phyloP scores from a whole-genome alignment of 2,888 invertebrate genomes.

The Parnassius glacialis region DNA sequence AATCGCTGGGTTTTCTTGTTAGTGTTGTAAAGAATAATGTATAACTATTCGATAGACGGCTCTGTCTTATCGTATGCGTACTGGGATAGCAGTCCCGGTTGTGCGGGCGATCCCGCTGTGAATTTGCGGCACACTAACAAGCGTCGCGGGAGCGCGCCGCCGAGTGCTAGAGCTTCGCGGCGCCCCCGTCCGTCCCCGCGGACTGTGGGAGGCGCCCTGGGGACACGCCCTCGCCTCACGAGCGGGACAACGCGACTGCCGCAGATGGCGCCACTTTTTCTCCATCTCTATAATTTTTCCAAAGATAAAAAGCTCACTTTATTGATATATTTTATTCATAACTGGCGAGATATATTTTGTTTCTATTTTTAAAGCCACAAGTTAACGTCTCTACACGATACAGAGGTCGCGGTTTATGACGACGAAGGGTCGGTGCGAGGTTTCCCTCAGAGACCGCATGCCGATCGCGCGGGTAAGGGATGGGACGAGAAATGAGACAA shows the following conservation, averaged over 20 bases:
- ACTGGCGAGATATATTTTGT: slow-evolving; percentile 26
- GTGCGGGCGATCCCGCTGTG: slow-evolving; percentile 80
- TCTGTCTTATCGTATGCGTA: slow-evolving; percentile 75
- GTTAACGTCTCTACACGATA: slow-evolving; percentile 37
- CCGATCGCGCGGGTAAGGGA: slow-evolving; percentile 62
- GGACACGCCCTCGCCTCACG: slow-evolving; percentile 81
- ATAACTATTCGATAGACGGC: slow-evolving; percentile 61
- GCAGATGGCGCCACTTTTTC: slow-evolving; percentile 69
- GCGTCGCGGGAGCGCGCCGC: slow-evolving; percentile 78
- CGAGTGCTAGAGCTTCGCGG: slow-evolving; percentile 77
- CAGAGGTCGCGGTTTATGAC: slow-evolving; percentile 46
- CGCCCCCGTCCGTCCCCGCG: slow-evolving; percentile 79
- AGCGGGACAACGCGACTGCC: slow-evolving; percentile 68
- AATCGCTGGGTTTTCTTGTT: background rate
- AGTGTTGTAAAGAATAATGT: slow-evolving; percentile 10
- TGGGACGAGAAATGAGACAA: slow-evolving; percentile 62
- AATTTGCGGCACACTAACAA: slow-evolving; percentile 80
- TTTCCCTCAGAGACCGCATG: slow-evolving; percentile 66
- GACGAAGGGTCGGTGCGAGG: slow-evolving; percentile 54
- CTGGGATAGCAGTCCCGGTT: slow-evolving; percentile 75
- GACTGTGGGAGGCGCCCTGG: slow-evolving; percentile 77
- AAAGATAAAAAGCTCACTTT: slow-evolving; percentile 30
- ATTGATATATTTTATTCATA: slow-evolving; percentile 15
- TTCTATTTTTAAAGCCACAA: slow-evolving; percentile 33
- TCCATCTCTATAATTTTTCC: slow-evolving; percentile 28